Percentiles rank a stretch among this genome's conserved stretches.
Evolutionary conservation across 2,888 invertebrate species (phyloP).

Genomic region (Globia sparganii): DNA sequence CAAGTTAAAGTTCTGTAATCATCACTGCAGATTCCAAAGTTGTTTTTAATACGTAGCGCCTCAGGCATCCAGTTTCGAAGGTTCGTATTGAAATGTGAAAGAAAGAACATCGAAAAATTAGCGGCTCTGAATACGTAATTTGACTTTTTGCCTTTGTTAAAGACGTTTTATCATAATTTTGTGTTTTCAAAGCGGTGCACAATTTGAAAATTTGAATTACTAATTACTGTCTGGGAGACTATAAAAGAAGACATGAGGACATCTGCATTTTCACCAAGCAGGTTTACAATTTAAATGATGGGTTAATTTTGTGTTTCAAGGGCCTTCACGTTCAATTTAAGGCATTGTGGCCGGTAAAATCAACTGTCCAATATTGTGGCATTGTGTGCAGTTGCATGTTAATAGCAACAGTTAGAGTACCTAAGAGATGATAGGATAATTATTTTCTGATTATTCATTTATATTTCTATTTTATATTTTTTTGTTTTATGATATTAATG

Average conservation of each 20-base stretch:
- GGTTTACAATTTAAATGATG: slow-evolving; percentile 29
- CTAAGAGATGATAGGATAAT: no score
- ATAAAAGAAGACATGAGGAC: slow-evolving; percentile 36
- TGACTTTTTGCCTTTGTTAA: slow-evolving; percentile 48
- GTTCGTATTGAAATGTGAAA: slow-evolving; percentile 55
- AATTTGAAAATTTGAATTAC: slow-evolving; percentile 61
- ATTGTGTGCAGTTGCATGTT: no score
- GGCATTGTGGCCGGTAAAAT: no score
- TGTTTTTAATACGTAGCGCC: slow-evolving; percentile 67
- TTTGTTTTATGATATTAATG: no score
- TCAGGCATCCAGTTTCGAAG: slow-evolving; percentile 59
- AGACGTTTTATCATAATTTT: slow-evolving; percentile 58
- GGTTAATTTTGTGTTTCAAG: slow-evolving; percentile 21
- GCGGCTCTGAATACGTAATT: slow-evolving; percentile 55
- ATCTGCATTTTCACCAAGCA: slow-evolving; percentile 27
- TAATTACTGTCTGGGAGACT: slow-evolving; percentile 48
- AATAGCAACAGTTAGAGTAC: no score
- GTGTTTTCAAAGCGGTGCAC: slow-evolving; percentile 54
- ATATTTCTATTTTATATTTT: no score
- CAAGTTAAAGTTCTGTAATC: slow-evolving; percentile 69
- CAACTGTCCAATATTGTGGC: no score
- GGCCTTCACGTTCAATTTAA: slow-evolving; percentile 8
- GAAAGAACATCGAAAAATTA: slow-evolving; percentile 46
- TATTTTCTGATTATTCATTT: no score
- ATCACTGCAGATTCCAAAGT: slow-evolving; percentile 64